phyloP scores from a whole-genome alignment of 2,113 vertebrate genomes.

The Paramormyrops kingsleyae region DNA sequence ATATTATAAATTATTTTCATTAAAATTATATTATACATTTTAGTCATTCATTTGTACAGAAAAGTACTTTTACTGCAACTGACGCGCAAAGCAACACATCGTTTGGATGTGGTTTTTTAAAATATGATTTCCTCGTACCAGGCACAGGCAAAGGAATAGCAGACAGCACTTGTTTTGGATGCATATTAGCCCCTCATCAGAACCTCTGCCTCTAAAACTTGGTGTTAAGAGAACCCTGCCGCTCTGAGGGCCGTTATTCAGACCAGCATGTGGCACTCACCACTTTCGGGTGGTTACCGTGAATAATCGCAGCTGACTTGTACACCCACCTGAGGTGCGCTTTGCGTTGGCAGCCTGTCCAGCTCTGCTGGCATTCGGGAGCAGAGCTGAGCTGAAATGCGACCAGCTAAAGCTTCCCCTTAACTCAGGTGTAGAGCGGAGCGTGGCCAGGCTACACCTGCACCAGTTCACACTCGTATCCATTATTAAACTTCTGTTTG shows the following conservation, averaged over 20 bases:
- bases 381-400: neutral
- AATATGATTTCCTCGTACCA: too few relatives aligned
- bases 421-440: neutral
- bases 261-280: neutral
- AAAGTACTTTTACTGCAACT: neutral
- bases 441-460: too few relatives aligned
- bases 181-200: neutral
- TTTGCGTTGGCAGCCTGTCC: neutral
- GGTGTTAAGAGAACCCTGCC: neutral
- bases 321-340: neutral
- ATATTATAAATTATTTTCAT: neutral
- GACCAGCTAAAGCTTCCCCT: neutral
- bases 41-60: neutral
- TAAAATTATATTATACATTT: neutral
- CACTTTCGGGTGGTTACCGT: neutral
- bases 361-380: neutral
- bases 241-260: too few relatives aligned
- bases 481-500: neutral
- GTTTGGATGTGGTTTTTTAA: neutral
- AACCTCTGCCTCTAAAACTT: neutral
- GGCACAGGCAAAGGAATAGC: neutral
- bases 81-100: neutral
- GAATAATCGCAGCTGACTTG: neutral
- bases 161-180: neutral
- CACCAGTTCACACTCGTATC: neutral